Evolutionary conservation across 2,113 vertebrate genomes (phyloP), one percentile per base, ranked within the genome.

Genomic region (Carlito syrichta): DNA sequence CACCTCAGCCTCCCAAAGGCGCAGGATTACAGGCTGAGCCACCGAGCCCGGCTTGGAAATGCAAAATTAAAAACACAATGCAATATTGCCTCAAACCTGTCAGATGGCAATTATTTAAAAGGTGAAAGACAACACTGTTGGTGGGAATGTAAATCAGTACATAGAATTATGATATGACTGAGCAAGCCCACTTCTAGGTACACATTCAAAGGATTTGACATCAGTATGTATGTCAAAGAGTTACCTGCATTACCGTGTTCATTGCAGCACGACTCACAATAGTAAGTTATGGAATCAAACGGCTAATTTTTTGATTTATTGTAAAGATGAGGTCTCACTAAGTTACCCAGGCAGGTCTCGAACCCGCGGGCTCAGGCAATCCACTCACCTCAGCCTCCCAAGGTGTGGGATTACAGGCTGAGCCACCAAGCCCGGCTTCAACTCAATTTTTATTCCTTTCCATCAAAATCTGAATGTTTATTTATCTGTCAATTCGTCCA

Each of bases 361-460:
- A 58, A 23, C 22, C 25, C 56, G 20, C 25, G 56, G 25, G n/a
- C n/a, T 23, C 22, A 9, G 0, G 22, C 25, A 58, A 25, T 58
- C 56, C 25, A 23, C 56, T 23, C 8, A 2, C 56, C 22, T 58
- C 56, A 58, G 56, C 56, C 56, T 58, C 56, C 6, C 56, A 8
- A 58, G 25, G 25, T 58, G 56, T 58, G 56, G 22, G 56, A 58
- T 58, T 58, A 58, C 22, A 58, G 56, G 56, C 8, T 58, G 56
- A 58, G 22, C 56, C 56, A 58, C 56, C 9, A 23, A 8, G 22
- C 56, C 22, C 22, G 0, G 56, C 22, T 56, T 85, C n/a, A 88
- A 52, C 23, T 71, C 50, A 81, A 2, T 94, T 95, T 89, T 92
- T 87, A 93, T 48, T 86, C 9, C 54, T 71, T 97, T 89, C 40